Percentiles rank a stretch among this genome's conserved stretches.
phyloP scores from a whole-genome alignment of 1,140 invertebrate genomes.

The Drosophila tani region DNA sequence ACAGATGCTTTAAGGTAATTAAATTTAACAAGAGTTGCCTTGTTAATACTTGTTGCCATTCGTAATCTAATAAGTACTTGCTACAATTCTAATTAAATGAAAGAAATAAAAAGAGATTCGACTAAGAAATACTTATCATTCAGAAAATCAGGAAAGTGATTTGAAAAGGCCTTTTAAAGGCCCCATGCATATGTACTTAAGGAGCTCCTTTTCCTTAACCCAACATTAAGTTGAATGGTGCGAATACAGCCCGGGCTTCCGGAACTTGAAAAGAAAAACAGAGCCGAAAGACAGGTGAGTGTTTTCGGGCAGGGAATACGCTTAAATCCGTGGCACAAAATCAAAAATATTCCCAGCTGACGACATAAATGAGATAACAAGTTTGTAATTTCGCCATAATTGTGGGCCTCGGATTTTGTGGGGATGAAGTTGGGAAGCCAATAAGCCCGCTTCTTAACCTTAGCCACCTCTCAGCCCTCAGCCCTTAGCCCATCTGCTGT shows the following conservation, averaged over 20 bases:
- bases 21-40: too few relatives aligned
- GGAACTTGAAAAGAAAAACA: too few relatives aligned
- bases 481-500: constrained; percentile 15
- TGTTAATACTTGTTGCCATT: too few relatives aligned
- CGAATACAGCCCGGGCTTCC: too few relatives aligned
- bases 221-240: too few relatives aligned
- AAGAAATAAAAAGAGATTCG: too few relatives aligned
- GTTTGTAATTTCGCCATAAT: constrained; percentile 79
- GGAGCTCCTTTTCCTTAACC: neutral
- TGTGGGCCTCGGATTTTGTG: constrained; percentile 23
- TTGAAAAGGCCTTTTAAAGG: neutral
- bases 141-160: too few relatives aligned
- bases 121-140: too few relatives aligned
- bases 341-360: constrained; percentile 75
- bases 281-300: constrained; percentile 8
- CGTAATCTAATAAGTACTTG: too few relatives aligned
- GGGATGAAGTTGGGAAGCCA: constrained; percentile 1
- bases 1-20: too few relatives aligned
- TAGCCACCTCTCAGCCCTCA: neutral
- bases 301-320: neutral
- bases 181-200: too few relatives aligned
- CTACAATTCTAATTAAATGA: too few relatives aligned
- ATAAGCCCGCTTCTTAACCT: constrained; percentile 6
- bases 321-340: constrained; percentile 57
- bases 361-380: constrained; percentile 81